Evolutionary conservation across 2,797 vertebrate genomes (phyloP).

Genomic region (Tolypeutes matacus): DNA sequence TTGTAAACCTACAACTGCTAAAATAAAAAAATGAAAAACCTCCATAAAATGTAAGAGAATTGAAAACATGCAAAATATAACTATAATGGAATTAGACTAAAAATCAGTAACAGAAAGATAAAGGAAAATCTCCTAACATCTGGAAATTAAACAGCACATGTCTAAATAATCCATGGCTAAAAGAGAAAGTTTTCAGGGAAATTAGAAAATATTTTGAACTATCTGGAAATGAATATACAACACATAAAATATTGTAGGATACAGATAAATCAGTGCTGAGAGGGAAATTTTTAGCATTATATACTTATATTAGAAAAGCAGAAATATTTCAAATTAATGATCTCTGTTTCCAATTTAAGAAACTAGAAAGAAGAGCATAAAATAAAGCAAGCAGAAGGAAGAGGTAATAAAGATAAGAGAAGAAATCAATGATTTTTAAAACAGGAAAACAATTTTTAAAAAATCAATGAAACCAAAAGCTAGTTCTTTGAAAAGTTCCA

Average conservation of each 20-base stretch:
- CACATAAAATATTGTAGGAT: constrained; percentile 10
- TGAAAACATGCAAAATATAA: neutral
- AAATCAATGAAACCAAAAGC: neutral
- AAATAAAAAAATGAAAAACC: neutral
- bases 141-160: neutral
- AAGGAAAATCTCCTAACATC: neutral
- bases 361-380: constrained; percentile 1
- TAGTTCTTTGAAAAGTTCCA: neutral
- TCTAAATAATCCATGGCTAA: neutral
- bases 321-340: neutral
- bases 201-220: constrained; percentile 1
- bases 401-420: neutral
- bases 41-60: constrained; percentile 20
- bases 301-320: constrained; percentile 4
- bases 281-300: neutral
- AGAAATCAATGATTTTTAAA: constrained; percentile 2
- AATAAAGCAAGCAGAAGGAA: neutral
- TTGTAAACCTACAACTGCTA: no score
- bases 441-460: neutral
- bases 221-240: neutral
- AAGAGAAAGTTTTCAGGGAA: constrained; percentile 21
- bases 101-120: neutral
- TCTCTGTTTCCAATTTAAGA: neutral
- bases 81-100: constrained; percentile 34
- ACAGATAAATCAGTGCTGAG: neutral